Conservation (phyloP, 1,140 invertebrate species). For the Temnothorax longispinosus region DNA sequence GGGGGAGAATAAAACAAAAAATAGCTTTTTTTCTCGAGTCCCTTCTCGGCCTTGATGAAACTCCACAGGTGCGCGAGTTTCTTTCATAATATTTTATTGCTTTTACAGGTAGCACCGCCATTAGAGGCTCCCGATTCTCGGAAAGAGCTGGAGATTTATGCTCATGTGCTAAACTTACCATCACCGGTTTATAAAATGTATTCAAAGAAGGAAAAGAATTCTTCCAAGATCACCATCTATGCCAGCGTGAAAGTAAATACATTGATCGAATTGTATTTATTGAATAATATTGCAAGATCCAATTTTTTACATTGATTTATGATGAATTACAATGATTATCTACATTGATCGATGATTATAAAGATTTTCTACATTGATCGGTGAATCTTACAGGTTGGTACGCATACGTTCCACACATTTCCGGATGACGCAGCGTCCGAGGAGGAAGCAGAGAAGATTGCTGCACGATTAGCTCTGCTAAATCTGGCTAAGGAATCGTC, state of each 20-base stretch:
- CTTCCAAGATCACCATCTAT: constrained; percentile 56
- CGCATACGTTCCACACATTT: constrained; percentile 83
- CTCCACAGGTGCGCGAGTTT: no score
- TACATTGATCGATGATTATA: background rate
- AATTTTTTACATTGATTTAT: background rate
- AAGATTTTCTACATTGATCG: background rate
- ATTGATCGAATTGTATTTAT: constrained; percentile 5
- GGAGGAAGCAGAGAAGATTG: constrained; percentile 86
- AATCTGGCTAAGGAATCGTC: constrained; percentile 81
- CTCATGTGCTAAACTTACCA: constrained; percentile 54
- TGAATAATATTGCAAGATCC: no score
- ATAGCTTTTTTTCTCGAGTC: no score
- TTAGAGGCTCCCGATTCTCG: constrained; percentile 62
- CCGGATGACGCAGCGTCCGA: constrained; percentile 86
- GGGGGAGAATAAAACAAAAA: no score
- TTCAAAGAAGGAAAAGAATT: constrained; percentile 47
- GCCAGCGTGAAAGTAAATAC: constrained; percentile 77
- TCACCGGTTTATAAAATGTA: constrained; percentile 72
- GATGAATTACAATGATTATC: background rate
- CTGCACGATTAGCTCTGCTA: constrained; percentile 85
- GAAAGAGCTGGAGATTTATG: constrained; percentile 57
- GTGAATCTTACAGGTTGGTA: constrained; percentile 44
- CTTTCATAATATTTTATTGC: background rate
- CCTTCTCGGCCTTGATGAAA: no score
- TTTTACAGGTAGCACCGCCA: background rate